Evolutionary conservation across 2,888 invertebrate genomes (phyloP).

Genomic region (Subacronicta megacephala): DNA sequence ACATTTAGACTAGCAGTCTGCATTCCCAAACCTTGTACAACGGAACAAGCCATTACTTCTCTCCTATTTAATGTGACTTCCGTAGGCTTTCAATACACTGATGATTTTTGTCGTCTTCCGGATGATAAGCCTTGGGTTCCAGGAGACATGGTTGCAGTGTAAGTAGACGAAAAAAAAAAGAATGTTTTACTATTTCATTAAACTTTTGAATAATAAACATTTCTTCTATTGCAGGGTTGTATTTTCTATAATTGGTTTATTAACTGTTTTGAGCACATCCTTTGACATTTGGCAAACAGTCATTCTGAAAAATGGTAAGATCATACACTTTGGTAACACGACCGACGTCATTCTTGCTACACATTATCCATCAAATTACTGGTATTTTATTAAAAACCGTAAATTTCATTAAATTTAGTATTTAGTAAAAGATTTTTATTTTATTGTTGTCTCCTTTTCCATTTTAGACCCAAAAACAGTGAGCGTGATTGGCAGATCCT

Average conservation of each 20-base stretch:
- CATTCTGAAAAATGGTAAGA: conserved; percentile 55
- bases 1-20: conserved; percentile 64
- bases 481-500: conserved; percentile 47
- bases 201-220: neutral
- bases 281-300: conserved; percentile 59
- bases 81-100: conserved; percentile 59
- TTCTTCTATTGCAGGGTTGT: conserved; percentile 56
- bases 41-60: conserved; percentile 58
- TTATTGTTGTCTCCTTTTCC: too few relatives aligned
- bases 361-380: too few relatives aligned
- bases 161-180: conserved; percentile 48
- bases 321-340: neutral
- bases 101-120: conserved; percentile 68
- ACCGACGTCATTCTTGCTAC: neutral
- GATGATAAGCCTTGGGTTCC: conserved; percentile 71
- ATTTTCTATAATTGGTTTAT: conserved; percentile 62
- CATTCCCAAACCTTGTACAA: conserved; percentile 70
- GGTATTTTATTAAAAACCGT: too few relatives aligned
- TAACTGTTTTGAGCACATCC: conserved; percentile 70
- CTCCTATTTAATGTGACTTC: conserved; percentile 56
- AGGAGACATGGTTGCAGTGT: conserved; percentile 73
- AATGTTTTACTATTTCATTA: too few relatives aligned
- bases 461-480: conserved; percentile 60
- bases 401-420: too few relatives aligned
- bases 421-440: too few relatives aligned